These are phyloP conservation scores for Sylvicapra grimmia DNA, from an alignment of 2,113 vertebrate genomes.

Conservation along the genomic window DNA sequence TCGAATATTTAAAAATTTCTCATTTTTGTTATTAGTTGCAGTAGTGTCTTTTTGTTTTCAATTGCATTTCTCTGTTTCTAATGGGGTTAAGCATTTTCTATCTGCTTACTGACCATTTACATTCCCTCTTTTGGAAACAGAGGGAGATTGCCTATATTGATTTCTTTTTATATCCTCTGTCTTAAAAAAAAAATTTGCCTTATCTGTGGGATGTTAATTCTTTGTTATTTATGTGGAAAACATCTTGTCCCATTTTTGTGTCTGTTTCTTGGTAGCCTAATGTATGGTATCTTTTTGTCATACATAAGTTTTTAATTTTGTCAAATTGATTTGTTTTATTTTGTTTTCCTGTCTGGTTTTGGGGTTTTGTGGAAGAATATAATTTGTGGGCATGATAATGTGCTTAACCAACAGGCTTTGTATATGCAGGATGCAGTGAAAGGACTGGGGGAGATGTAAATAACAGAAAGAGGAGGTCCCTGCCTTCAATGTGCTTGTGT, in stretches of 20 bases:
- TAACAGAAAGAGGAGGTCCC: neutral
- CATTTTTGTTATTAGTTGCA: constrained; percentile 44
- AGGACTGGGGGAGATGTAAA: neutral
- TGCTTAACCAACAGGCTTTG: neutral
- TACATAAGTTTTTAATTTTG: constrained; percentile 13
- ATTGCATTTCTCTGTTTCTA: neutral
- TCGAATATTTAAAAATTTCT: constrained; percentile 2
- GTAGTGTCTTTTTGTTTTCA: neutral
- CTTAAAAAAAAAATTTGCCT: neutral
- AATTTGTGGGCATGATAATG: constrained; percentile 28
- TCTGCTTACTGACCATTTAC: neutral
- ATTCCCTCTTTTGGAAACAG: neutral
- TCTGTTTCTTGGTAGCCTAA: neutral
- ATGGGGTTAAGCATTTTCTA: neutral
- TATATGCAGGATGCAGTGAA: neutral
- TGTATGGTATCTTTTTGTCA: neutral
- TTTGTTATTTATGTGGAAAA: constrained; percentile 1
- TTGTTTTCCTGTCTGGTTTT: constrained; percentile 40
- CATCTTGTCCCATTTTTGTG: neutral
- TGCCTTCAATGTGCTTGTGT: constrained; percentile 41
- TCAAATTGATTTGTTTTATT: constrained; percentile 2
- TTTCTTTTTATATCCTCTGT: neutral
- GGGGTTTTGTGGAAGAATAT: constrained; percentile 25
- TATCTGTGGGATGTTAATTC: neutral
- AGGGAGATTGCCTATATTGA: neutral